A percentile compares a stretch with the other conserved stretches of the same genome.
phyloP scores from a whole-genome alignment of 2,113 vertebrate species.

The Rhinichthys klamathensis region DNA sequence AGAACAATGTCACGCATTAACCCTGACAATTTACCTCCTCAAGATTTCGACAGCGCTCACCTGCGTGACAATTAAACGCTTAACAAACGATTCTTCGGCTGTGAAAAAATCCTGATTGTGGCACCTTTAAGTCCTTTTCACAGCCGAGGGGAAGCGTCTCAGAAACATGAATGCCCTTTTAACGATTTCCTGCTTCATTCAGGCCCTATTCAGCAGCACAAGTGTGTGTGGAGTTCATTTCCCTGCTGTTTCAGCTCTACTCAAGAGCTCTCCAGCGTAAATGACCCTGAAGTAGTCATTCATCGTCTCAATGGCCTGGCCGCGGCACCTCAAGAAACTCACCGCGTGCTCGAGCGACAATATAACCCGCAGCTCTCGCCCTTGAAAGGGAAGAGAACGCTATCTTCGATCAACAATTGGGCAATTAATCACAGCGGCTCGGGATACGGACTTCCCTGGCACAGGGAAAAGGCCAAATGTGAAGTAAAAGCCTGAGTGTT shows the following conservation, averaged over 20 bases:
- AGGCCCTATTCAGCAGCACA: slow-evolving; percentile 37
- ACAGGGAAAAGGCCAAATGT: slow-evolving; percentile 32
- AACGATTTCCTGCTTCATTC: slow-evolving; percentile 61
- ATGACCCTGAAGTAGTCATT: slow-evolving; percentile 65
- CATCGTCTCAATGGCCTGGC: slow-evolving; percentile 59
- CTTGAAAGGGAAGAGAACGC: slow-evolving; percentile 38
- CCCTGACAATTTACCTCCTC: slow-evolving; percentile 36
- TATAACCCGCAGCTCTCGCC: slow-evolving; percentile 48
- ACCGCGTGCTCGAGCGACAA: slow-evolving; percentile 39
- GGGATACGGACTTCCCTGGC: slow-evolving; percentile 18
- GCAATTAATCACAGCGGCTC: slow-evolving; percentile 51
- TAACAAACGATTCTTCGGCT: slow-evolving; percentile 41
- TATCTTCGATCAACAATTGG: slow-evolving; percentile 61
- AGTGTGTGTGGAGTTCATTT: slow-evolving; percentile 55
- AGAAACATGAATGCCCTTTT: slow-evolving; percentile 53
- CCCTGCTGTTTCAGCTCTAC: slow-evolving; percentile 53
- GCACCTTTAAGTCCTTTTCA: slow-evolving; percentile 51
- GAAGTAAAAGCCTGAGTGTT: slow-evolving; percentile 37
- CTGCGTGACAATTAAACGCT: slow-evolving; percentile 41
- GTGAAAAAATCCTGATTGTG: slow-evolving; percentile 43
- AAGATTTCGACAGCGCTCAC: slow-evolving; percentile 27
- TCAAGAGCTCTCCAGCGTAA: slow-evolving; percentile 65
- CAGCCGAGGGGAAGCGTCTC: slow-evolving; percentile 36
- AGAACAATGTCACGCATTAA: slow-evolving; percentile 51
- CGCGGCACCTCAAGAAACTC: slow-evolving; percentile 56